Conservation (phyloP, 2,888 invertebrate genomes). For the Chaetogeoica ovagalla region DNA sequence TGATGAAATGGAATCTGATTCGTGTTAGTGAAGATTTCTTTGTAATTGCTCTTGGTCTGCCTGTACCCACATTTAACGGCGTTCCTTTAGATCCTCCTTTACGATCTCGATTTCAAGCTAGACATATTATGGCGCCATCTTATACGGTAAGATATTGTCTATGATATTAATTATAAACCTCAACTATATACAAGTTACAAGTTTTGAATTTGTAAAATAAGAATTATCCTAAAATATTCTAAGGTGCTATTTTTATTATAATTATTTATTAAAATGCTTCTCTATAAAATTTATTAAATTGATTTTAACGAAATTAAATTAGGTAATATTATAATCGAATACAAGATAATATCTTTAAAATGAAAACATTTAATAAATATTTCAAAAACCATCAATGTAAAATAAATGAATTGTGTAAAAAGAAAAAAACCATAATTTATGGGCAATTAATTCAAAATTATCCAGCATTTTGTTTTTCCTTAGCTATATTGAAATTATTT, state of each 20-base stretch:
- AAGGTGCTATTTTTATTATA: neutral
- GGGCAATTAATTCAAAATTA: too few species aligned
- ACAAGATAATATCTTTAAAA: too few species aligned
- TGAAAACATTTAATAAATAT: too few species aligned
- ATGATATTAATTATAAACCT: neutral
- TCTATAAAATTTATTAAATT: neutral
- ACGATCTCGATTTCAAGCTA: slow-evolving; percentile 90
- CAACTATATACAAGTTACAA: neutral
- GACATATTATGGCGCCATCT: slow-evolving; percentile 72
- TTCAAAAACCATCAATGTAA: too few species aligned
- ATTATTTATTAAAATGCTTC: neutral
- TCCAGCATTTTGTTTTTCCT: too few species aligned
- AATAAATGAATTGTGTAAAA: too few species aligned
- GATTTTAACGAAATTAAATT: neutral
- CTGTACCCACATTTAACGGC: slow-evolving; percentile 84
- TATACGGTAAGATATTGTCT: slow-evolving; percentile 66
- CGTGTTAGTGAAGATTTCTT: slow-evolving; percentile 91
- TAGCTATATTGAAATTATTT: too few species aligned
- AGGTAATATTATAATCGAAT: neutral
- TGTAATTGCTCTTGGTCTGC: slow-evolving; percentile 88
- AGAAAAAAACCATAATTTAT: too few species aligned
- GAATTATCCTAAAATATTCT: neutral
- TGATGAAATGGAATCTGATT: slow-evolving; percentile 85
- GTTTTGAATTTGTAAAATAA: neutral
- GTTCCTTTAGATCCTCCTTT: slow-evolving; percentile 95